A percentile compares a stretch with the other conserved stretches of the same genome.
These are phyloP conservation scores for Ridgeia piscesae DNA, from an alignment of 1,140 invertebrate genomes.

Conservation along the genomic window DNA sequence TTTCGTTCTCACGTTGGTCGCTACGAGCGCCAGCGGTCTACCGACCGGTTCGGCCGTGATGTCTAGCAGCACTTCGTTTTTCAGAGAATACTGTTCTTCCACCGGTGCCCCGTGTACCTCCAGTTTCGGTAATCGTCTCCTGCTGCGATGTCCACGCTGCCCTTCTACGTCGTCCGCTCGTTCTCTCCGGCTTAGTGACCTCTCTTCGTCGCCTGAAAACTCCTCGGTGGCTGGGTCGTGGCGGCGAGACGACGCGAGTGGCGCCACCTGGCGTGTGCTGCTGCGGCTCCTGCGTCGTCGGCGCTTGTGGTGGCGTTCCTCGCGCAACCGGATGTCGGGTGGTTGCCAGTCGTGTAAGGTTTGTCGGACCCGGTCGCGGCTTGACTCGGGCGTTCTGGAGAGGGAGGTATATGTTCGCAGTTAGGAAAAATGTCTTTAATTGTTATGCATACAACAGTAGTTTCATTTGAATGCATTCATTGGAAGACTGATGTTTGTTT, in stretches of 20 bases:
- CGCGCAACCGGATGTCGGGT: not conserved
- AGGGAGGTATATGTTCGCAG: not conserved
- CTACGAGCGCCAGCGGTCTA: not conserved
- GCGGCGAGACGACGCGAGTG: not conserved
- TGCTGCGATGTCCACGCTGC: not conserved
- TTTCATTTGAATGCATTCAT: no score
- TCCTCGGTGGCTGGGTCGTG: not conserved
- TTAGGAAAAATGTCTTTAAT: no score
- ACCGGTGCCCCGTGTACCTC: not conserved
- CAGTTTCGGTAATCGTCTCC: not conserved
- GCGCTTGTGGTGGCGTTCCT: not conserved
- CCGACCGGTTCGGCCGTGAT: not conserved
- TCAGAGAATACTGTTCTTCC: not conserved
- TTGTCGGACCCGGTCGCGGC: not conserved
- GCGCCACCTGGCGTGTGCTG: not conserved
- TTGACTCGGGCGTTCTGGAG: not conserved
- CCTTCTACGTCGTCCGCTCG: not conserved
- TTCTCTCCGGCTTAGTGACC: not conserved
- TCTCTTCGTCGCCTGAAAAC: not conserved
- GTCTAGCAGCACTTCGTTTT: not conserved
- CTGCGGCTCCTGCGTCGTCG: not conserved
- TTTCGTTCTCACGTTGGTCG: not conserved
- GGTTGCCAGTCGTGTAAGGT: not conserved
- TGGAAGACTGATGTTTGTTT: no score
- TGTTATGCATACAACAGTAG: no score